Percentiles rank a stretch among this genome's conserved stretches.
phyloP scores from a whole-genome alignment of 2,113 vertebrate genomes.

The Labeo rohita region DNA sequence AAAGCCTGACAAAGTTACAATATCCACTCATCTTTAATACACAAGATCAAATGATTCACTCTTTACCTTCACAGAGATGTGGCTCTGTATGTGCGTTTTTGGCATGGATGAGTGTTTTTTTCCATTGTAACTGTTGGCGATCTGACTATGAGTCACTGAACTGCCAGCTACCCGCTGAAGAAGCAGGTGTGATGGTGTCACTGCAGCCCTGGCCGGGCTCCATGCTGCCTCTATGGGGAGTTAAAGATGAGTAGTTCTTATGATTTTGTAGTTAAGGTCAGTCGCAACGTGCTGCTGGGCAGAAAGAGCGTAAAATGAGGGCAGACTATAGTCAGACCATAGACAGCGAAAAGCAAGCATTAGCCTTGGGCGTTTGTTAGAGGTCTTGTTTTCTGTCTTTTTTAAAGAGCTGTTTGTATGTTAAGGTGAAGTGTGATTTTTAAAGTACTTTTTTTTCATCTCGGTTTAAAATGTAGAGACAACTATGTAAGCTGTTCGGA shows the following conservation, averaged over 20 bases:
- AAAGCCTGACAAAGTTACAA: not conserved
- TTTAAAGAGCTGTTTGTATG: not conserved
- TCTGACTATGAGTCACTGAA: slow-evolving; percentile 17
- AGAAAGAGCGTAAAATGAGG: not conserved
- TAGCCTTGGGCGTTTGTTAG: slow-evolving; percentile 15
- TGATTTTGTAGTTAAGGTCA: slow-evolving; percentile 36
- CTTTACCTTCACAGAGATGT: not conserved
- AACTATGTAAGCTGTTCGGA: not conserved
- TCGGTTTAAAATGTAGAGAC: not conserved
- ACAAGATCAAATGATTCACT: not conserved
- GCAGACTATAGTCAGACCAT: not conserved
- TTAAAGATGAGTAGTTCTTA: slow-evolving; percentile 25
- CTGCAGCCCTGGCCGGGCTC: not conserved
- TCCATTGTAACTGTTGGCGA: not conserved
- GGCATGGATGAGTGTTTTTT: not conserved
- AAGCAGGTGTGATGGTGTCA: slow-evolving; percentile 32
- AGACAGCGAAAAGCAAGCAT: slow-evolving; percentile 11
- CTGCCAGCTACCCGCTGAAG: slow-evolving; percentile 1
- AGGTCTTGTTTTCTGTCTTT: not conserved
- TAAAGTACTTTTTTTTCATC: not conserved
- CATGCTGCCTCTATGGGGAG: not conserved
- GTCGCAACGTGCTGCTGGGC: not conserved
- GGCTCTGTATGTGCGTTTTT: not conserved
- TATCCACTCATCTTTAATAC: not conserved
- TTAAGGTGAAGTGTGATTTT: not conserved